Conservation (phyloP, 2,888 invertebrate genomes). For the Podabrus alpinus region DNA sequence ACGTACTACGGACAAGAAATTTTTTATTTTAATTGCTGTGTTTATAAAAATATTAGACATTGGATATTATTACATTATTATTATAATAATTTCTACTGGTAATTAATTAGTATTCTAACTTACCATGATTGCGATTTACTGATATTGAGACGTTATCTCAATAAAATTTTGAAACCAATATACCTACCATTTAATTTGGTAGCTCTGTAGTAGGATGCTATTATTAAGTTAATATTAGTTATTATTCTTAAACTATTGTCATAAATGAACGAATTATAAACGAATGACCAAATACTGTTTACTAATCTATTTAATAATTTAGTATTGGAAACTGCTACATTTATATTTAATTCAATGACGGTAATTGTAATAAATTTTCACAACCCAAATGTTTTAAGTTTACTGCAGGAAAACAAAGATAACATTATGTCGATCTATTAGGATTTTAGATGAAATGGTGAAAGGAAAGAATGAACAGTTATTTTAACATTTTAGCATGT, state of each 20-base stretch:
- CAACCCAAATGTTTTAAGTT: conserved; percentile 9
- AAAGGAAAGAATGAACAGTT: conserved; percentile 13
- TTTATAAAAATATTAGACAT: too few relatives aligned
- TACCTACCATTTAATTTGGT: too few relatives aligned
- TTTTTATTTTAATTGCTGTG: too few relatives aligned
- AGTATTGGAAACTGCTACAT: neutral
- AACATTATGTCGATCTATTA: conserved; percentile 14
- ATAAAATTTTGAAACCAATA: neutral
- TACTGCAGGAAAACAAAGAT: conserved; percentile 14
- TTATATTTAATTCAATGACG: conserved; percentile 9
- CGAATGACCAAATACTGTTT: neutral
- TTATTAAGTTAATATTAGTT: neutral
- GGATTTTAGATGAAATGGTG: conserved; percentile 6
- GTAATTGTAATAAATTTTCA: conserved; percentile 8
- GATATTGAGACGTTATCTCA: neutral
- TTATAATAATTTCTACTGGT: too few relatives aligned
- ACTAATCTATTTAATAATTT: neutral
- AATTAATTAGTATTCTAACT: too few relatives aligned
- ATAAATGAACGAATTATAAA: neutral
- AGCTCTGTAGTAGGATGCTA: neutral
- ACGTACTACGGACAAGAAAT: too few relatives aligned
- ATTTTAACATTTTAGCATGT: conserved; percentile 40
- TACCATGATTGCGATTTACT: neutral
- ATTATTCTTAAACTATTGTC: neutral
- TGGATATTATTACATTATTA: too few relatives aligned